Evolutionary conservation across 2,797 vertebrate species (phyloP), one percentile per base, ranked within the genome.

Genomic region (Urophycis tenuis): DNA sequence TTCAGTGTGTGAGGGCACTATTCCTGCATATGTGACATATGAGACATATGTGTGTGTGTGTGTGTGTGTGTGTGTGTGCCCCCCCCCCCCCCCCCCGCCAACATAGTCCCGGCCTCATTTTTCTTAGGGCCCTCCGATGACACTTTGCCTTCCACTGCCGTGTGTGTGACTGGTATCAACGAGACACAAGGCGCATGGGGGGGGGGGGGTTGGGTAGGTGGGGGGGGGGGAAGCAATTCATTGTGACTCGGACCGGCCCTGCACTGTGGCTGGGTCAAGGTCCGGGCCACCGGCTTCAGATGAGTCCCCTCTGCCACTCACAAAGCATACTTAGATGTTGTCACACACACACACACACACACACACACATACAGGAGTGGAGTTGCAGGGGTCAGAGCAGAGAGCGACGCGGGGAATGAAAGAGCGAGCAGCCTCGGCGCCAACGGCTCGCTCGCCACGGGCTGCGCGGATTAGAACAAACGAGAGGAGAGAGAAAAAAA

Each of bases 141-240:
- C 69, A 79, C 80, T n/a, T 75, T 81, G 74, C 35, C 64, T 32
- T 67, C 75, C 14, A 12, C 81, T 41, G 35, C 32, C 14, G 77
- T 81, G 72, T 82, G 64, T 78, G 80, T 77, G 71, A 80, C 39
- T 78, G 82, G 78, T 73, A 80, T 87, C 87, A 83, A 82, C 81
- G 12, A 31, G 75, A 88, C 88, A 92, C 49, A 22, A 85, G 76
- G 53, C 53, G 22, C 22, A n/a, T n/a, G n/a, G n/a, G n/a, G n/a
- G n/a, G n/a, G n/a, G n/a, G n/a, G n/a, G n/a, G n/a, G n/a, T n/a
- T n/a, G n/a, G n/a, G n/a, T n/a, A n/a, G n/a, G n/a, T n/a, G n/a
- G n/a, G n/a, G n/a, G n/a, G 88, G 82, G 81, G 79, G 84, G 87
- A 87, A 85, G 88, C 87, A 87, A 91, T 89, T 78, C 82, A 84